A percentile compares a stretch with the other conserved stretches of the same genome.
Conservation (phyloP, 1,140 invertebrate genomes). For the Aphidius ervi region DNA sequence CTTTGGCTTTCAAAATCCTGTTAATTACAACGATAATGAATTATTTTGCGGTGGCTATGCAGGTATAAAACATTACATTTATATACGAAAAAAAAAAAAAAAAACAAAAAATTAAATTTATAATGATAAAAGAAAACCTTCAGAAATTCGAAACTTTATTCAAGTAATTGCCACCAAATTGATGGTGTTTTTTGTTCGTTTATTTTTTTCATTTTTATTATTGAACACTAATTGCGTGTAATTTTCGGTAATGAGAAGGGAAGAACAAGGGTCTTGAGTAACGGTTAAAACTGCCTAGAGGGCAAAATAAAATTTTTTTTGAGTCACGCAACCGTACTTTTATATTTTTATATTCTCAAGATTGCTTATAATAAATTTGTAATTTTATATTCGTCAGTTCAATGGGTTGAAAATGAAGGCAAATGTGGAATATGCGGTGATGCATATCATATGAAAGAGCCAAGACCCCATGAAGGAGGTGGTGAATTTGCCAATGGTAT, state of each 20-base stretch:
- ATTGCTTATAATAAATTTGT: no score
- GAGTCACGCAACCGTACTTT: no score
- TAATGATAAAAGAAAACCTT: slow-evolving; percentile 1
- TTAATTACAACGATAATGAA: slow-evolving; percentile 92
- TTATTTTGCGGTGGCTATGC: slow-evolving; percentile 78
- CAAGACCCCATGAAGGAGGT: slow-evolving; percentile 82
- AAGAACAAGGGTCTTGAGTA: no score
- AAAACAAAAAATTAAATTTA: slow-evolving; percentile 5
- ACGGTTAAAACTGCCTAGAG: no score
- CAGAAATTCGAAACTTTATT: no score
- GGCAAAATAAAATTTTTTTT: no score
- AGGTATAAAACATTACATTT: slow-evolving; percentile 58
- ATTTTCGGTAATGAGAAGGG: no score
- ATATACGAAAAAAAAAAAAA: no score
- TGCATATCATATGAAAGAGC: slow-evolving; percentile 65
- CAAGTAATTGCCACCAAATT: background rate
- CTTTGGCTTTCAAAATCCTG: slow-evolving; percentile 86
- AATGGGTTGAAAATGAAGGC: slow-evolving; percentile 81
- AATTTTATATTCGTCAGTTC: slow-evolving; percentile 54
- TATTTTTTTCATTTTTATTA: no score
- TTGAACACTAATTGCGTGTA: no score
- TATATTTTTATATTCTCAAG: no score
- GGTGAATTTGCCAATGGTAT: slow-evolving; percentile 82
- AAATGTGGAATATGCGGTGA: slow-evolving; percentile 88
- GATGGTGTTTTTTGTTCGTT: background rate